Conservation (phyloP, 2,797 vertebrate species). For the Sebastes trivittatus region DNA sequence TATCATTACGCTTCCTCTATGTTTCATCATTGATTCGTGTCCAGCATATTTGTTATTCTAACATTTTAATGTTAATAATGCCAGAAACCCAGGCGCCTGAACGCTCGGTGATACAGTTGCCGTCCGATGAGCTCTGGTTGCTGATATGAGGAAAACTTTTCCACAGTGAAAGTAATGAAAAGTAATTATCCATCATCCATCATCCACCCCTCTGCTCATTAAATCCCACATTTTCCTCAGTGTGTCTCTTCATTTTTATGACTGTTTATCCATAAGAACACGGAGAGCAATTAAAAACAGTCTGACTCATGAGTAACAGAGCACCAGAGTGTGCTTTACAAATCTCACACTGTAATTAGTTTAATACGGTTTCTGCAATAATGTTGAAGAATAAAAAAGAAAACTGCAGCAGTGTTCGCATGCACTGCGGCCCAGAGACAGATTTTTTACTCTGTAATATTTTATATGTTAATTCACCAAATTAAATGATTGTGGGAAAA, state of each 20-base stretch:
- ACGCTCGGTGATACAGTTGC: neutral
- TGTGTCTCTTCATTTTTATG: constrained; percentile 22
- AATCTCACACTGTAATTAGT: neutral
- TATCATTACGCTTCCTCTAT: constrained; percentile 10
- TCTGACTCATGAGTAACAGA: constrained; percentile 20
- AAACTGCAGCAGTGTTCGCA: neutral
- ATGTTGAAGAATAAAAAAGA: neutral
- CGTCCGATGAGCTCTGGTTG: constrained; percentile 16
- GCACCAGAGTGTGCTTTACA: neutral
- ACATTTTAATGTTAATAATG: constrained; percentile 10
- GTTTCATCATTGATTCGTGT: constrained; percentile 13
- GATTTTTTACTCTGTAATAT: neutral
- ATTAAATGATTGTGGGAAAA: neutral
- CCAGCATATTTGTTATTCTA: constrained; percentile 21
- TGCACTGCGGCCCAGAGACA: neutral
- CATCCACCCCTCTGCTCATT: constrained; percentile 17
- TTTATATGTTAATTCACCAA: neutral
- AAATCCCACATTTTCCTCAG: constrained; percentile 28
- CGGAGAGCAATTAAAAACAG: constrained; percentile 21
- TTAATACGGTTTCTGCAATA: neutral
- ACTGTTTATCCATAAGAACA: constrained; percentile 28
- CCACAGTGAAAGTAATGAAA: constrained; percentile 7
- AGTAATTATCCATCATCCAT: constrained; percentile 20
- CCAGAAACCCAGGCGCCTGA: constrained; percentile 32
- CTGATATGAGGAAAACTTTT: constrained; percentile 30